Conservation (phyloP, 2,888 invertebrate species). For the Tortricodes alternella region DNA sequence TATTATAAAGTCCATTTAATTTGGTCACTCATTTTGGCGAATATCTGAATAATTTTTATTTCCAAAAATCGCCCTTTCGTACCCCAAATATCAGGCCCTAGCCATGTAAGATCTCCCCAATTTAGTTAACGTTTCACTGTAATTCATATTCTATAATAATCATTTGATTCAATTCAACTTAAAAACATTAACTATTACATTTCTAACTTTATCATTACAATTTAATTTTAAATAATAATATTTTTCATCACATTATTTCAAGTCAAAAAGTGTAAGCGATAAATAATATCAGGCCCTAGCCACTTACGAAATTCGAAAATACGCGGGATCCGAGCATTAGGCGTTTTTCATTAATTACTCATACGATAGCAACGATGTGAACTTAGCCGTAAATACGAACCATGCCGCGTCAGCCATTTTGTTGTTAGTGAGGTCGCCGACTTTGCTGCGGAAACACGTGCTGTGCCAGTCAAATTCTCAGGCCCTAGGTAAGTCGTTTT, state of each 20-base stretch:
- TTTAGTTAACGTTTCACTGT: not conserved
- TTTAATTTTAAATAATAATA: no score
- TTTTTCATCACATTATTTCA: constrained; percentile 6
- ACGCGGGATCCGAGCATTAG: constrained; percentile 6
- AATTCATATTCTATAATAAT: not conserved
- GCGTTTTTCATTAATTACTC: constrained; percentile 30
- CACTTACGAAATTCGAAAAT: constrained; percentile 7
- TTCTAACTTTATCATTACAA: constrained; percentile 5
- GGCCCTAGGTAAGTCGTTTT: constrained; percentile 9
- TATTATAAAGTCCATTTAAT: constrained; percentile 13
- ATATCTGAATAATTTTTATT: constrained; percentile 5
- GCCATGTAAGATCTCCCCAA: constrained; percentile 12
- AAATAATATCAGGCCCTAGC: constrained; percentile 7
- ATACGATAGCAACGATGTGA: constrained; percentile 13
- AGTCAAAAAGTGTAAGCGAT: constrained; percentile 9
- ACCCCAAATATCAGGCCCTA: constrained; percentile 14
- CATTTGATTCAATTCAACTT: not conserved
- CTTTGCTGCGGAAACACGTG: constrained; percentile 10
- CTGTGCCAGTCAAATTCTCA: constrained; percentile 6
- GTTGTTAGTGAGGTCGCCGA: constrained; percentile 19
- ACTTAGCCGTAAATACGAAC: constrained; percentile 14
- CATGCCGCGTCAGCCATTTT: constrained; percentile 5
- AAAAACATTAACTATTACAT: constrained; percentile 6
- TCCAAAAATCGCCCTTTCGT: constrained; percentile 1
- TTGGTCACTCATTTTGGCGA: constrained; percentile 1